Evolutionary conservation across 1,140 invertebrate genomes (phyloP), one percentile per base, ranked within the genome.

Genomic region (Sipha flava): DNA sequence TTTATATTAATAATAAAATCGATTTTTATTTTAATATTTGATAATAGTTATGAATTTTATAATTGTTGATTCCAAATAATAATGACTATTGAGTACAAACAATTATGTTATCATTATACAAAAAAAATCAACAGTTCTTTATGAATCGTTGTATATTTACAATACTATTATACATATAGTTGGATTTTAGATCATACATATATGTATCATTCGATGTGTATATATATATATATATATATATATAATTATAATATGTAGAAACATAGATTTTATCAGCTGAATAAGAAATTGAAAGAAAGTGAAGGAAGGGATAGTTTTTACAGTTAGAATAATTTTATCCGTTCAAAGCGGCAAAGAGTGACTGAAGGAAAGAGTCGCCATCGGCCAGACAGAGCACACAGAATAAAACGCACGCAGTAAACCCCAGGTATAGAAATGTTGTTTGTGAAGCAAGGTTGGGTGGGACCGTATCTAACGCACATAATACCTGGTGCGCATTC

Each of bases 401-500:
- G 45, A 75, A 43, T 31, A 37, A 77, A 40, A 77, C 14, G 57
- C n/a, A 40, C 34, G 34, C 16, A 29, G 73, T 77, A 29, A 40
- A 59, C 31, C 37, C 21, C 9, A 18, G 21, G 52, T 75, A 75
- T 75, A 59, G 52, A 77, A 59, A 77, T 77, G 73, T 77, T 77
- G 73, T 77, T 77, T 77, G 52, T 77, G 68, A 52, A 75, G 34
- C n/a, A 75, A 34, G n/a, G 47, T 23, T 77, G 73, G 73, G 73
- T 77, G 73, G 73, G 73, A 77, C 73, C 73, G 73, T 77, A 77
- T 77, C 73, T 77, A 77, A 77, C 73, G 73, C 16, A 77, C 52
- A 77, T 77, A 77, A 77, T 77, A 77, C 73, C 73, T 77, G 73
- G 52, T 77, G 73, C 37, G 73, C 73, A 77, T 77, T 77, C 73